A percentile compares a stretch with the other conserved stretches of the same genome.
Evolutionary conservation across 2,888 invertebrate species (phyloP).

Genomic region (Thecocarcelia acutangulata): DNA sequence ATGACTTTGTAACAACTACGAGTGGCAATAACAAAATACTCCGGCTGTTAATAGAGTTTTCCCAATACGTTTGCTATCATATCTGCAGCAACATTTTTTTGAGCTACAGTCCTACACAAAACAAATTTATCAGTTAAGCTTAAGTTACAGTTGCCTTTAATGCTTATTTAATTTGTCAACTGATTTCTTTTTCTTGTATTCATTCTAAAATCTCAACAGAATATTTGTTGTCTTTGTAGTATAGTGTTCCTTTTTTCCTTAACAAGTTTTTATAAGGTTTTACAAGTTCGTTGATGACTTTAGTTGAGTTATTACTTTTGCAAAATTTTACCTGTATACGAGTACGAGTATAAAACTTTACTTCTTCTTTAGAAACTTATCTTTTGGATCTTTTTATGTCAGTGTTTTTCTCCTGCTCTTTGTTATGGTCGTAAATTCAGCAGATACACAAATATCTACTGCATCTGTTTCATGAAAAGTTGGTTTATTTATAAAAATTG

Average conservation of each 20-base stretch:
- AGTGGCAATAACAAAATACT: conserved; percentile 67
- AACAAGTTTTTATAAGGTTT: neutral
- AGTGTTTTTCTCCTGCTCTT: conserved; percentile 22
- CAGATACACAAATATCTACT: conserved; percentile 5
- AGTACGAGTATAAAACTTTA: no score
- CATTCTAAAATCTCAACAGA: neutral
- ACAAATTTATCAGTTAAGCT: neutral
- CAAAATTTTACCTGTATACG: conserved; percentile 39
- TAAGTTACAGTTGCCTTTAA: no score
- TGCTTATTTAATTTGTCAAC: no score
- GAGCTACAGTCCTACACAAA: no score
- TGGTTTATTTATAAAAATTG: conserved; percentile 40
- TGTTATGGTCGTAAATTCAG: conserved; percentile 53
- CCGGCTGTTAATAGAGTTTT: conserved; percentile 33
- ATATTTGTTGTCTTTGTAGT: no score
- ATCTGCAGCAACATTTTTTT: conserved; percentile 7
- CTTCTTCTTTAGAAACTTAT: conserved; percentile 37
- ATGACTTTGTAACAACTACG: conserved; percentile 55
- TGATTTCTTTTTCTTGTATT: neutral
- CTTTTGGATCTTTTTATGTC: conserved; percentile 62
- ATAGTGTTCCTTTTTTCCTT: no score
- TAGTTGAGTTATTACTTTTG: neutral
- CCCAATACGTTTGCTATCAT: conserved; percentile 31
- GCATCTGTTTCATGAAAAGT: neutral
- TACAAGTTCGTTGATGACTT: conserved; percentile 23